Percentiles rank a stretch among this genome's conserved stretches.
Evolutionary conservation across 2,888 invertebrate species (phyloP).

Genomic region (Fragum sueziense): DNA sequence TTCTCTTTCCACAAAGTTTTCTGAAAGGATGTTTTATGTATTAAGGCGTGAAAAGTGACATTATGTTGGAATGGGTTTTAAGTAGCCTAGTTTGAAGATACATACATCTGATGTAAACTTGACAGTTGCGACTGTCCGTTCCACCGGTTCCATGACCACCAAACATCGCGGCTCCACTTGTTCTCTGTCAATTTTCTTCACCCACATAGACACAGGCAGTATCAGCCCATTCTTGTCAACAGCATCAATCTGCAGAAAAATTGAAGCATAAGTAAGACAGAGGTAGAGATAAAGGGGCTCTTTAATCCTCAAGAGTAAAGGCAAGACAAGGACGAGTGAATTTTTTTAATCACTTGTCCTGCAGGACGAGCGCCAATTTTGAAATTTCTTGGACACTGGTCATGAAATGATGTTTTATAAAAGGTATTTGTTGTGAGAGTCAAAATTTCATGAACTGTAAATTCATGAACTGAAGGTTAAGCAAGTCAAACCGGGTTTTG

Average conservation of each 20-base stretch:
- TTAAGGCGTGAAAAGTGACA: neutral
- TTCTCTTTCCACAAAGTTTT: neutral
- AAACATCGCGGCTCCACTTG: conserved; percentile 85
- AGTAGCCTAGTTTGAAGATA: neutral
- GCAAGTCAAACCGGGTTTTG: too few relatives aligned
- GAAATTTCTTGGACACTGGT: too few relatives aligned
- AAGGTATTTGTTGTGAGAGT: too few relatives aligned
- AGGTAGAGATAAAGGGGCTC: too few relatives aligned
- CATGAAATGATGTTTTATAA: too few relatives aligned
- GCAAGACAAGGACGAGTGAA: too few relatives aligned
- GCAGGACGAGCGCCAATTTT: too few relatives aligned
- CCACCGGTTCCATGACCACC: conserved; percentile 87
- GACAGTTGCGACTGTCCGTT: conserved; percentile 85
- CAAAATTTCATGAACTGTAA: too few relatives aligned
- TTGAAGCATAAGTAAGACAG: neutral
- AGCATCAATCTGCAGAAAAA: conserved; percentile 85
- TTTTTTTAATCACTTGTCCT: too few relatives aligned
- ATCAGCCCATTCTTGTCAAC: conserved; percentile 85
- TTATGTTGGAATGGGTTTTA: neutral
- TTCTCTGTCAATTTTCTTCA: conserved; percentile 78
- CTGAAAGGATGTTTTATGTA: neutral
- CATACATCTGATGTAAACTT: conserved; percentile 76
- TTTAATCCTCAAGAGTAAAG: too few relatives aligned
- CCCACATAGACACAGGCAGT: conserved; percentile 87
- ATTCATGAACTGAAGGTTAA: too few relatives aligned